These are phyloP conservation scores for Glaucopsyche alexis DNA, from an alignment of 2,888 invertebrate genomes.

Conservation along the genomic window DNA sequence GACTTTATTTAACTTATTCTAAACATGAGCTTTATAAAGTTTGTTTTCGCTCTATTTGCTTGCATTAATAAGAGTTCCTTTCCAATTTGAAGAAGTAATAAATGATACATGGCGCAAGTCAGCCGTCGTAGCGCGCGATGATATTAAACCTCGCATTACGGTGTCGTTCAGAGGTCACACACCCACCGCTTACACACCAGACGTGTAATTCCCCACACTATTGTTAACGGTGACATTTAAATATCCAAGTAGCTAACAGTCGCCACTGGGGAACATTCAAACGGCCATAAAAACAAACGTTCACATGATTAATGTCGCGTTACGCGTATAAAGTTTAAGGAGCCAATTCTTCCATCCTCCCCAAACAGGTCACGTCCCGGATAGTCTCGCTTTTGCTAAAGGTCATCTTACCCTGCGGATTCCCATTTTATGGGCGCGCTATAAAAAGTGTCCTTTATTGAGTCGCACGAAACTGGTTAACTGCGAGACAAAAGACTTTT, in stretches of 20 bases:
- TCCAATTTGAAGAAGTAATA: background rate
- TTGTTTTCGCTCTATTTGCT: background rate
- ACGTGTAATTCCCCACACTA: conserved; percentile 21
- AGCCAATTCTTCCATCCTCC: background rate
- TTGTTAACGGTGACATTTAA: conserved; percentile 21
- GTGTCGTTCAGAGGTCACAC: conserved; percentile 22
- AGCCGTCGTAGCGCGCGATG: background rate
- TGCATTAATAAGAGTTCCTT: background rate
- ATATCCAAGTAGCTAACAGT: background rate
- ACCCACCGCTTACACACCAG: conserved; percentile 24
- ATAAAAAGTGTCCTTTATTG: conserved; percentile 60
- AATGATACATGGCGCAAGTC: conserved; percentile 11
- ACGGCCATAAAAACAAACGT: background rate
- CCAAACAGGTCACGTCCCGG: conserved; percentile 20
- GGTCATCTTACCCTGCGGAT: conserved; percentile 58
- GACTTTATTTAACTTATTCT: too few species aligned
- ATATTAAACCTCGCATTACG: conserved; percentile 19
- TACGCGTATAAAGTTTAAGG: conserved; percentile 23
- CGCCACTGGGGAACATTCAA: background rate
- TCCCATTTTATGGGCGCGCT: conserved; percentile 54
- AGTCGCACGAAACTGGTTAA: conserved; percentile 52
- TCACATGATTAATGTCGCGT: conserved; percentile 7
- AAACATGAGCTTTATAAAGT: background rate
- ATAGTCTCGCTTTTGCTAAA: conserved; percentile 44
- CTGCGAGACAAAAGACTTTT: conserved; percentile 44